These are phyloP conservation scores for Eilema griseolum DNA, from an alignment of 2,888 invertebrate genomes.

Conservation along the genomic window DNA sequence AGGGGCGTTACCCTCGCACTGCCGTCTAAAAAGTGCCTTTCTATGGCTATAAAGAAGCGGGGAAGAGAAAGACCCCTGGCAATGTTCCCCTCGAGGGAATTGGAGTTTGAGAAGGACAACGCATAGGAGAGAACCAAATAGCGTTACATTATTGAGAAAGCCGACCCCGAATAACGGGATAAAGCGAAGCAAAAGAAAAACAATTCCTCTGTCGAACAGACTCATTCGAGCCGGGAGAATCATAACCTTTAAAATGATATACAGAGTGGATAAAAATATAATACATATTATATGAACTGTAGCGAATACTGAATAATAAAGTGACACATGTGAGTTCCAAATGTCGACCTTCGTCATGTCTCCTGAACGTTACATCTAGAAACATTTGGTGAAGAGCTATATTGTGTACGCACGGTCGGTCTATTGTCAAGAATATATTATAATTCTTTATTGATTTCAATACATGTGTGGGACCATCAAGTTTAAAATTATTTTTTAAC, in stretches of 20 bases:
- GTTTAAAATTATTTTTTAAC: neutral
- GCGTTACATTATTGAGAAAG: too few species aligned
- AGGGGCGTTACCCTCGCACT: too few species aligned
- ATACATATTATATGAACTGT: conserved; percentile 15
- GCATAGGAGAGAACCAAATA: too few species aligned
- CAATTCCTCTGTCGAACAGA: neutral
- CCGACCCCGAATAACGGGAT: too few species aligned
- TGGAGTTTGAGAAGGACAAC: too few species aligned
- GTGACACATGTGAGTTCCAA: conserved; percentile 23
- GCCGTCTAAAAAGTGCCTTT: too few species aligned
- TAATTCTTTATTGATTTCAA: neutral
- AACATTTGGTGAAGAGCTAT: neutral
- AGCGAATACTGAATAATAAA: conserved; percentile 21
- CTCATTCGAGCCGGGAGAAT: neutral
- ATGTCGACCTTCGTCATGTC: conserved; percentile 19
- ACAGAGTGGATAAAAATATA: conserved; percentile 11
- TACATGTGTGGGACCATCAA: neutral
- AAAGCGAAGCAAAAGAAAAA: neutral
- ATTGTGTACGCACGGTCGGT: neutral
- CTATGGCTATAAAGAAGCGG: too few species aligned
- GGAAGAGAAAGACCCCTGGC: too few species aligned
- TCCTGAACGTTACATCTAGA: neutral
- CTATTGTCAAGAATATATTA: neutral
- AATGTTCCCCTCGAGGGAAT: too few species aligned
- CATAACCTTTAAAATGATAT: neutral